These are phyloP conservation scores for Cyphomyrmex costatus DNA, from an alignment of 1,140 invertebrate genomes.

Conservation along the genomic window DNA sequence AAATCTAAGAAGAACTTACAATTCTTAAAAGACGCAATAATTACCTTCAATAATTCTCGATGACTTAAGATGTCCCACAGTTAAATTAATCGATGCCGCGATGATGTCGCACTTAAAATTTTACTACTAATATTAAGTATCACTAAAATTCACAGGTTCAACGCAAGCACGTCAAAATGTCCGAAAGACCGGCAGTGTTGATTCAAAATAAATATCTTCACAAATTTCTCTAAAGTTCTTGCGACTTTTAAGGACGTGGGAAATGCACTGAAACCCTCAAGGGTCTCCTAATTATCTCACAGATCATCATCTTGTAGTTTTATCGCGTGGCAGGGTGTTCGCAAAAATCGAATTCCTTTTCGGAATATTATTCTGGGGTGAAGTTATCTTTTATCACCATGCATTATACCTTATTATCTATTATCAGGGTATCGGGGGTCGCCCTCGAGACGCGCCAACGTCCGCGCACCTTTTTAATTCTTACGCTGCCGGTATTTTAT, in stretches of 20 bases:
- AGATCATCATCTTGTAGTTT: constrained; percentile 12
- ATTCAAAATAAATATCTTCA: not conserved
- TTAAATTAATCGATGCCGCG: not conserved
- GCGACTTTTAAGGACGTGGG: not conserved
- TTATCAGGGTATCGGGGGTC: constrained; percentile 32
- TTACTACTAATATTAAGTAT: constrained; percentile 19
- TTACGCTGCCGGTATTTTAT: constrained; percentile 38
- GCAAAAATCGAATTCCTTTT: constrained; percentile 19
- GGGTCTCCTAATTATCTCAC: constrained; percentile 40
- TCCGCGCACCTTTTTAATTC: constrained; percentile 51
- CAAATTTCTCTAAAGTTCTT: not conserved
- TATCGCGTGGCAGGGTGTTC: not conserved
- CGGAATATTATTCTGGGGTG: constrained; percentile 19
- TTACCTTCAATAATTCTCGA: constrained; percentile 39
- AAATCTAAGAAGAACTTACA: not conserved
- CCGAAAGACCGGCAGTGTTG: not conserved
- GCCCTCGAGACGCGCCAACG: constrained; percentile 14
- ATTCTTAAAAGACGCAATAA: not conserved
- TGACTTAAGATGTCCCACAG: not conserved
- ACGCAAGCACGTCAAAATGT: constrained; percentile 15
- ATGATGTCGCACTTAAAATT: constrained; percentile 14
- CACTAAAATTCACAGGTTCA: constrained; percentile 44
- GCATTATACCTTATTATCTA: constrained; percentile 51
- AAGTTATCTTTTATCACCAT: constrained; percentile 50
- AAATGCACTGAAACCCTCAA: constrained; percentile 34